Conservation (phyloP, 2,888 invertebrate genomes). For the Netelia fuscicornis region DNA sequence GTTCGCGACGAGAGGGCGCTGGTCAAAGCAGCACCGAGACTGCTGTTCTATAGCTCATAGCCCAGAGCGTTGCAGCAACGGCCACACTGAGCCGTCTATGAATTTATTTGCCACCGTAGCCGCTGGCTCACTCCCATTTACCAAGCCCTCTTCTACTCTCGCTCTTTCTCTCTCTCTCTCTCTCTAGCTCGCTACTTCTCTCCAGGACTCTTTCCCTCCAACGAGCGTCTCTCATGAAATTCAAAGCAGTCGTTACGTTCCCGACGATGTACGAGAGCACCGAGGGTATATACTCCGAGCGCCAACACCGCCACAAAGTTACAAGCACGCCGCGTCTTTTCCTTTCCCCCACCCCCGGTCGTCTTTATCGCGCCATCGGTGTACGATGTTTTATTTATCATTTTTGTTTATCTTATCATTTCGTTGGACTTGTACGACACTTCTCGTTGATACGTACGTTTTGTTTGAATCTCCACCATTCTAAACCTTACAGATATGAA, state of each 20-base stretch:
- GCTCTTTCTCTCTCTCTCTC: constrained; percentile 61
- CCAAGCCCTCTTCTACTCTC: constrained; percentile 72
- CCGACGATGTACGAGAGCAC: constrained; percentile 74
- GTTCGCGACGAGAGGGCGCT: constrained; percentile 23
- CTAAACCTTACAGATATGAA: too few species aligned
- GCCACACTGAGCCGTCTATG: constrained; percentile 60
- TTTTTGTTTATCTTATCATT: constrained; percentile 79
- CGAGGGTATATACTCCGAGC: constrained; percentile 10
- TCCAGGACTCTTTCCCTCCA: constrained; percentile 62
- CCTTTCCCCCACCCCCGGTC: constrained; percentile 13
- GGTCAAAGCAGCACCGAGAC: constrained; percentile 18
- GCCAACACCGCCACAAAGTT: constrained; percentile 36
- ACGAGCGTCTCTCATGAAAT: constrained; percentile 82
- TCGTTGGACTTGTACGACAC: constrained; percentile 68
- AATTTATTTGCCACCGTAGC: constrained; percentile 70
- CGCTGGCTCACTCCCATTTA: constrained; percentile 75
- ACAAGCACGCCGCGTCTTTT: constrained; percentile 21
- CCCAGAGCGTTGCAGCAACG: constrained; percentile 40
- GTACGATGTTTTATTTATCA: constrained; percentile 83
- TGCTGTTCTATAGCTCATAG: constrained; percentile 21
- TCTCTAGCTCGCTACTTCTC: constrained; percentile 55
- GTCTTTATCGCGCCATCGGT: constrained; percentile 61
- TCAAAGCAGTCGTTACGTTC: constrained; percentile 83
- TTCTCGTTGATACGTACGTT: constrained; percentile 26
- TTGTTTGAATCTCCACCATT: constrained; percentile 32